A percentile compares a stretch with the other conserved stretches of the same genome.
phyloP scores from a whole-genome alignment of 2,113 vertebrate genomes.

The Ceyx melanurus region DNA sequence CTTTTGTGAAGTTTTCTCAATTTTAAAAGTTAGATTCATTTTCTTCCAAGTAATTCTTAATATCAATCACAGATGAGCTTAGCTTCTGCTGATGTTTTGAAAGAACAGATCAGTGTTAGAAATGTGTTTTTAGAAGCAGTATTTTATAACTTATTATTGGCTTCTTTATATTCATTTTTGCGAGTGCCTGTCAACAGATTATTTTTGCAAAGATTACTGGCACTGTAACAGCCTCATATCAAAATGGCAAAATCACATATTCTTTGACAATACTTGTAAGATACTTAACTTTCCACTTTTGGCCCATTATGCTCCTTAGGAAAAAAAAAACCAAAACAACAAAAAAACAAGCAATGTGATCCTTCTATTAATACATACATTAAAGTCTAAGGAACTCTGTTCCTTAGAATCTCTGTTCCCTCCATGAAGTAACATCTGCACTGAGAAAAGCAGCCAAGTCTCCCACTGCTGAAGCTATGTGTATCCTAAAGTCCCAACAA shows the following conservation, averaged over 20 bases:
- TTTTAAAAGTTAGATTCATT: not conserved
- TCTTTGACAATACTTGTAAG: not conserved
- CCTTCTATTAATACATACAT: not conserved
- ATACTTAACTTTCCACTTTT: not conserved
- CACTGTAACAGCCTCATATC: not conserved
- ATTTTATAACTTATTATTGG: not conserved
- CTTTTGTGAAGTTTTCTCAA: not conserved
- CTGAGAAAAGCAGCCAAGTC: not conserved
- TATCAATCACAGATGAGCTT: not conserved
- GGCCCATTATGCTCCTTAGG: not conserved
- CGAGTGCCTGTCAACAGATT: slow-evolving; percentile 6
- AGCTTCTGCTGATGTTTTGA: not conserved
- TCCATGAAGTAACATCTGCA: not conserved
- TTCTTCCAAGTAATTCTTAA: not conserved
- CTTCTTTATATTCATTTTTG: not conserved
- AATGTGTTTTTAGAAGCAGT: not conserved
- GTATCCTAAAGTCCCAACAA: not conserved
- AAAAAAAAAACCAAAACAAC: not conserved
- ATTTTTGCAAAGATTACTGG: slow-evolving; percentile 28
- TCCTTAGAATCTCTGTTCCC: not conserved
- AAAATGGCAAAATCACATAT: not conserved
- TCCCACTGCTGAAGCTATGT: not conserved
- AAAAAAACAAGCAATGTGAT: not conserved
- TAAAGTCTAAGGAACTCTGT: not conserved
- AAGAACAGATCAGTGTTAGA: not conserved